phyloP scores from a whole-genome alignment of 2,888 invertebrate species.

The Pinctada fucata region DNA sequence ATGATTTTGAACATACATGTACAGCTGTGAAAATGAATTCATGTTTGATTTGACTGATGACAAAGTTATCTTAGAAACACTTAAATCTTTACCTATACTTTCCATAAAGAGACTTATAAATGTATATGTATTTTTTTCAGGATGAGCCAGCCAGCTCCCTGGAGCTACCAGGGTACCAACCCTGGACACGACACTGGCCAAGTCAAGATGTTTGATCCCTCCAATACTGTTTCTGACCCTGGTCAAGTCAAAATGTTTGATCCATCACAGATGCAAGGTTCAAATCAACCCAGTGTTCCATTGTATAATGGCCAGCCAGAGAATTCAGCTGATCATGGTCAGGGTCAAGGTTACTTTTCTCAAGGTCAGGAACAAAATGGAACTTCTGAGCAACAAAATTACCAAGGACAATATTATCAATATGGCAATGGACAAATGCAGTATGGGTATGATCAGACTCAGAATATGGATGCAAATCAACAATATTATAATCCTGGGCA shows the following conservation, averaged over 20 bases:
- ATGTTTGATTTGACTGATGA: too few species aligned
- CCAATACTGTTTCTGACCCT: slow-evolving; percentile 47
- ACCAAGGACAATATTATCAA: slow-evolving; percentile 15
- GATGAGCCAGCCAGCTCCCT: slow-evolving; percentile 56
- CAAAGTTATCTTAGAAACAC: too few species aligned
- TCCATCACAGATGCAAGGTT: slow-evolving; percentile 13
- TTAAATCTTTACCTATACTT: neutral
- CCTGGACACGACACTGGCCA: slow-evolving; percentile 43
- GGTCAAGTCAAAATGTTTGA: slow-evolving; percentile 4
- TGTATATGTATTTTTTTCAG: slow-evolving; percentile 44
- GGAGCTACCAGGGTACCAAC: slow-evolving; percentile 44
- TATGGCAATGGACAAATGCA: slow-evolving; percentile 13
- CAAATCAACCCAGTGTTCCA: neutral
- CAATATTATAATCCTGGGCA: slow-evolving; percentile 18
- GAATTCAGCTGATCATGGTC: slow-evolving; percentile 12
- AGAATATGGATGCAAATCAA: slow-evolving; percentile 20
- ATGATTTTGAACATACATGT: too few species aligned
- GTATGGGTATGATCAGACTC: slow-evolving; percentile 22
- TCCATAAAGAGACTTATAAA: neutral
- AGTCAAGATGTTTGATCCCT: slow-evolving; percentile 65
- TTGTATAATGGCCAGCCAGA: slow-evolving; percentile 23
- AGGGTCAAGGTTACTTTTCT: slow-evolving; percentile 20
- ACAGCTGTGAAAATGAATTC: too few species aligned
- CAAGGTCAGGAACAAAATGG: slow-evolving; percentile 28
- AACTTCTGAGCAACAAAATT: slow-evolving; percentile 5